These are phyloP conservation scores for Coluber constrictor DNA, from an alignment of 2,797 vertebrate species.

Conservation along the genomic window DNA sequence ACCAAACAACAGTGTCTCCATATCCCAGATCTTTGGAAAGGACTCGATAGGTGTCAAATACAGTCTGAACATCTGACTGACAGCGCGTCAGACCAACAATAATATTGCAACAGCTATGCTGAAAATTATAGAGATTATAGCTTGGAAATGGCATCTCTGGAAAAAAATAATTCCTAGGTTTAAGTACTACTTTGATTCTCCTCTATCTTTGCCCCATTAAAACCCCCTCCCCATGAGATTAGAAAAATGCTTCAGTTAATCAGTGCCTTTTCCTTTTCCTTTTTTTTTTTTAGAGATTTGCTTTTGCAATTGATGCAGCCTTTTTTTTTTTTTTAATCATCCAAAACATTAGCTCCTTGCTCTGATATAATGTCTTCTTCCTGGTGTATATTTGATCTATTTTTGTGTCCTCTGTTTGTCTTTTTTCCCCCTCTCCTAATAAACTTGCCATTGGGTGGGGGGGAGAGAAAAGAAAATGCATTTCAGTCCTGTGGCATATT, in stretches of 20 bases:
- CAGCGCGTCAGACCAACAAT: background rate
- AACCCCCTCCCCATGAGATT: conserved; percentile 7
- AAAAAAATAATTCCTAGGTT: conserved; percentile 28
- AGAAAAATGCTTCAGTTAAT: conserved; percentile 8
- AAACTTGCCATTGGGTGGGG: background rate
- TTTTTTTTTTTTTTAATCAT: conserved; percentile 33
- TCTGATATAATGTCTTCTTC: conserved; percentile 28
- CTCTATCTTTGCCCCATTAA: background rate
- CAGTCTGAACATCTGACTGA: background rate
- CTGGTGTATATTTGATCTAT: conserved; percentile 34
- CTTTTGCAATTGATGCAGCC: conserved; percentile 28
- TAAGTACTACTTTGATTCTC: conserved; percentile 26
- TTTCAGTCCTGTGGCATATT: conserved; percentile 24
- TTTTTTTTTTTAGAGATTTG: conserved; percentile 17
- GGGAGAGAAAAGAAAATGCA: conserved; percentile 9
- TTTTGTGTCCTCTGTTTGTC: background rate
- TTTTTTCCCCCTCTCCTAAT: conserved; percentile 17
- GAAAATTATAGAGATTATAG: conserved; percentile 9
- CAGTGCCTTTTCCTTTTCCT: background rate
- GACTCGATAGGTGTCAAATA: background rate
- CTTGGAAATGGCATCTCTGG: background rate
- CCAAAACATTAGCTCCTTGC: conserved; percentile 32
- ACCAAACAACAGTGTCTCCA: too few species aligned
- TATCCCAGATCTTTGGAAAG: too few species aligned
- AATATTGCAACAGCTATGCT: conserved; percentile 14